Conservation (phyloP, 2,888 invertebrate genomes). For the Tachystola acroxantha region DNA sequence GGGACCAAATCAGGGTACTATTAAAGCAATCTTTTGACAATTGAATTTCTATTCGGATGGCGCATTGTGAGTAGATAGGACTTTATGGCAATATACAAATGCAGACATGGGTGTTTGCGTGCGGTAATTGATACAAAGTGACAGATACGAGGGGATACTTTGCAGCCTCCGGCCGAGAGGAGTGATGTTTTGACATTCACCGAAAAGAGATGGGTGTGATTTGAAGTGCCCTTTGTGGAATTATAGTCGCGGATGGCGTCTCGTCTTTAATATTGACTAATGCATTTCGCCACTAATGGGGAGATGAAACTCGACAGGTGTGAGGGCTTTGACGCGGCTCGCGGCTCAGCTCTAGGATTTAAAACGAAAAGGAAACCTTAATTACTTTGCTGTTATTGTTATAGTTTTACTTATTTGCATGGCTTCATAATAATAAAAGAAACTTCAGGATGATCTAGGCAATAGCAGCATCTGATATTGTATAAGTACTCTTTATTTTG, state of each 20-base stretch:
- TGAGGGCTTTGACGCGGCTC: slow-evolving; percentile 45
- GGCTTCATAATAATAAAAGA: no score
- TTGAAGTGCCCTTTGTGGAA: slow-evolving; percentile 78
- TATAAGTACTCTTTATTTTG: no score
- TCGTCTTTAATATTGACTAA: slow-evolving; percentile 74
- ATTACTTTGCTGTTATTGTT: not conserved
- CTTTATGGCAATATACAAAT: slow-evolving; percentile 39
- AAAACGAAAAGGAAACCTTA: slow-evolving; percentile 5
- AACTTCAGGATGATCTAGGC: no score
- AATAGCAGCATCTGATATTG: no score
- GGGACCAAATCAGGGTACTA: slow-evolving; percentile 49
- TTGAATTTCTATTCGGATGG: slow-evolving; percentile 69
- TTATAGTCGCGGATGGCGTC: slow-evolving; percentile 67
- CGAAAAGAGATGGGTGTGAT: slow-evolving; percentile 76
- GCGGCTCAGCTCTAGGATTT: slow-evolving; percentile 23
- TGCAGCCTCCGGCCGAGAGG: slow-evolving; percentile 61
- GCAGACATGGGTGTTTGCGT: slow-evolving; percentile 68
- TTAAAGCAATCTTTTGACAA: slow-evolving; percentile 74
- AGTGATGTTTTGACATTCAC: slow-evolving; percentile 74
- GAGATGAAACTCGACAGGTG: slow-evolving; percentile 69
- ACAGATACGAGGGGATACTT: slow-evolving; percentile 69
- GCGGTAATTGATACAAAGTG: slow-evolving; percentile 78
- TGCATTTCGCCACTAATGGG: slow-evolving; percentile 73
- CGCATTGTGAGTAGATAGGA: slow-evolving; percentile 58
- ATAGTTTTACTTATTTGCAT: no score